Conservation (phyloP, 2,888 invertebrate species). For the Drosophila borborema region DNA sequence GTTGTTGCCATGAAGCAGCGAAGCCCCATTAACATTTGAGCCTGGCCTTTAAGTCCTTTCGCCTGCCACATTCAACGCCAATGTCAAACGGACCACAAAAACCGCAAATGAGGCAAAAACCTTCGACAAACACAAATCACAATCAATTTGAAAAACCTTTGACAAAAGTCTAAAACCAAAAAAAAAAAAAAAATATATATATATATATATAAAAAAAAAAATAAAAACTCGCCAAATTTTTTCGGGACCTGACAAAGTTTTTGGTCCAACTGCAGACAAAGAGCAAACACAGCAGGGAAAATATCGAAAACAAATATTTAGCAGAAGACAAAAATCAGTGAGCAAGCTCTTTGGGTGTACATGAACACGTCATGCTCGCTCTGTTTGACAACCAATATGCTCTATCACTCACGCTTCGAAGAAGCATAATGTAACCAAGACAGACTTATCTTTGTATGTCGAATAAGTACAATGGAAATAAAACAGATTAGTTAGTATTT, state of each 20-base stretch:
- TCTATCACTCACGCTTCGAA: neutral
- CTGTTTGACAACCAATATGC: neutral
- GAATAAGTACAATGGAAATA: neutral
- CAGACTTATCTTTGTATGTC: neutral
- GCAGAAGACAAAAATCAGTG: neutral
- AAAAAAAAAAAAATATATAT: neutral
- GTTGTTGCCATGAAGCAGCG: neutral
- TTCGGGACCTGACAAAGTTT: neutral
- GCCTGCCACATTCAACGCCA: neutral
- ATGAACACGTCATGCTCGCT: neutral
- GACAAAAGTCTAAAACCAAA: slow-evolving; percentile 2
- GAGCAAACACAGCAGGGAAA: neutral
- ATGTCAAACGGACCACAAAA: slow-evolving; percentile 26
- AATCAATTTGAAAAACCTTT: slow-evolving; percentile 35
- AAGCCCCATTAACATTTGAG: neutral
- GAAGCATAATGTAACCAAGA: neutral
- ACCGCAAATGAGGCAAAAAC: slow-evolving; percentile 37
- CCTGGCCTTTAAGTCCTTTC: slow-evolving; percentile 15
- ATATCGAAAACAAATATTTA: slow-evolving; percentile 3
- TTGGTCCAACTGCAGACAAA: neutral
- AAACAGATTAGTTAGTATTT: too few species aligned
- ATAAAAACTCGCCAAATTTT: neutral
- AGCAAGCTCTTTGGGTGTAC: neutral
- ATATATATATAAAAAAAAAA: slow-evolving; percentile 5
- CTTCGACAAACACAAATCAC: slow-evolving; percentile 37